Evolutionary conservation across 2,113 vertebrate species (phyloP).

Genomic region (Pycnonotus jocosus): DNA sequence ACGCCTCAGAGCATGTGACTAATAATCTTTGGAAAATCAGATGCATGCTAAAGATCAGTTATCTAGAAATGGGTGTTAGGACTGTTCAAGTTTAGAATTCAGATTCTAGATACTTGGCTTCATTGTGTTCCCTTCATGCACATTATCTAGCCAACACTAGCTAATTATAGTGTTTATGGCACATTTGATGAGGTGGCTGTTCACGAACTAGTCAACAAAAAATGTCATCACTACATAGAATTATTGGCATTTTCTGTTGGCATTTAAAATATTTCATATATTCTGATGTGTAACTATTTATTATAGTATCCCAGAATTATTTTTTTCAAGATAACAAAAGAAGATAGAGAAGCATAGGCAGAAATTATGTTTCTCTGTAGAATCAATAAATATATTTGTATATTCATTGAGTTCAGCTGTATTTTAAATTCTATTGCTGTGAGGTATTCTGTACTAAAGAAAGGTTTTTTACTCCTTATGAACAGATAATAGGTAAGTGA

Average conservation of each 20-base stretch:
- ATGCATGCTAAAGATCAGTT: background rate
- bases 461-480: background rate
- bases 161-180: background rate
- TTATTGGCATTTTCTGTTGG: background rate
- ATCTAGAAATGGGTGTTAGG: background rate
- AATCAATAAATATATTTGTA: background rate
- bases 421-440: background rate
- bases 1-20: background rate
- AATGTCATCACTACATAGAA: background rate
- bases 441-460: background rate
- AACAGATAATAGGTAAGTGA: background rate
- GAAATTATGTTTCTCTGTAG: background rate
- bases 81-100: background rate
- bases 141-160: background rate
- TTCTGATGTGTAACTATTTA: background rate
- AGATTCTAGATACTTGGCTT: background rate
- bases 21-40: background rate
- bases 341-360: background rate
- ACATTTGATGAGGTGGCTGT: background rate
- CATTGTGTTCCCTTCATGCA: background rate
- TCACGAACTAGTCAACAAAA: background rate
- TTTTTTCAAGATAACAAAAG: background rate
- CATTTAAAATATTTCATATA: background rate
- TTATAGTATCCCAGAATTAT: background rate
- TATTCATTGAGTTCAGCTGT: background rate